phyloP scores from a whole-genome alignment of 2,888 invertebrate species.

The Odontocerum albicorne region DNA sequence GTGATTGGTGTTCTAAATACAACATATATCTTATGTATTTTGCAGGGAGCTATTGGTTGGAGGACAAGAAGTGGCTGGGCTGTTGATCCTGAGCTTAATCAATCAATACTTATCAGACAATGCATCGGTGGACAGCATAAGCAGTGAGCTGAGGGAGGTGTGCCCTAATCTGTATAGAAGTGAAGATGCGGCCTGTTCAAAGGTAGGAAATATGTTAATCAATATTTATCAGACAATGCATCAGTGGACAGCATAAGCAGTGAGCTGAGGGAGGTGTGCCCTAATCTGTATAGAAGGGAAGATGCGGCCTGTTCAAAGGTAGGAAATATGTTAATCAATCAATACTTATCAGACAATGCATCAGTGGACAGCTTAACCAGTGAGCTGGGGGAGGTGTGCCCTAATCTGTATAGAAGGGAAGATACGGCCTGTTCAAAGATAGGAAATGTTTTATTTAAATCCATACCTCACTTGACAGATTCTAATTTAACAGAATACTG shows the following conservation, averaged over 20 bases:
- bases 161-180: constrained; percentile 93
- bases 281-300: constrained; percentile 89
- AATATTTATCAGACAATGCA: constrained; percentile 93
- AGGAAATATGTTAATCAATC: constrained; percentile 68
- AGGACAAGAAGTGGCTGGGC: constrained; percentile 66
- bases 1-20: no score
- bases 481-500: no score
- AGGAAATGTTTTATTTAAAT: no score
- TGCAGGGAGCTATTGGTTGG: constrained; percentile 73
- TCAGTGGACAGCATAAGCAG: constrained; percentile 90
- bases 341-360: constrained; percentile 93
- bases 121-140: constrained; percentile 92
- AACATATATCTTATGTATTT: neutral
- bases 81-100: constrained; percentile 82
- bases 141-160: constrained; percentile 79
- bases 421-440: constrained; percentile 96
- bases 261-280: constrained; percentile 87
- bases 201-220: constrained; percentile 88
- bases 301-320: constrained; percentile 96
- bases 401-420: constrained; percentile 89
- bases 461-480: no score
- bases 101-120: constrained; percentile 93
- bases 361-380: constrained; percentile 90
- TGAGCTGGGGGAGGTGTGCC: constrained; percentile 87
- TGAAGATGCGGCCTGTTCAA: constrained; percentile 95